Base-by-base conservation (phyloP, 2,113 vertebrate genomes). In the Trematocara macrostoma region DNA sequence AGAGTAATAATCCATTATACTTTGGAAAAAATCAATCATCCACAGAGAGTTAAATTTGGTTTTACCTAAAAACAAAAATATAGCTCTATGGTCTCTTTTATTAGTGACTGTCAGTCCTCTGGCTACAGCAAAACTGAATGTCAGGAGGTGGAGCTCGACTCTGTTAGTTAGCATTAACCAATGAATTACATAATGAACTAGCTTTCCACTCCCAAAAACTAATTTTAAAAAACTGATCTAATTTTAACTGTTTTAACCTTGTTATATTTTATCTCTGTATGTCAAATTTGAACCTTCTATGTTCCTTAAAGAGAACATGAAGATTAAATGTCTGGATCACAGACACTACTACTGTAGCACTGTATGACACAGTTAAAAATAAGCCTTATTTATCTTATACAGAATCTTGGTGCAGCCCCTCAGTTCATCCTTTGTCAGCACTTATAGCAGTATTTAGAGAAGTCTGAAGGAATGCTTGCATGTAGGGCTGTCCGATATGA, bases 11-110 rank as follows among this genome's bases (percentile, higher is more conserved):
- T 71, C 20, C 3, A 26, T 71, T 45, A 15, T 9, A 26, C n/a
- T 45, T 45, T 16, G 38, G 20, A 71, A 71, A 71, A 71, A 0
- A 20, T 71, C 20, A 45, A 45, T 16, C 38, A 12, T 45, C 38
- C 38, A 26, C 38, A 45, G 20, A 40, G n/a, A 45, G 40, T 71
- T 42, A 10, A 26, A 71, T 16, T 16, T 6, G 3, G 5, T 26
- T 45, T 71, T 45, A 26, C 8, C 38, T 45, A 20, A 71, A 71
- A 45, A 71, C 40, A 71, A 1, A 71, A 71, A 71, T 7, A 26
- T 16, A 4, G 38, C 38, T 45, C 67, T 1, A n/a, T 38, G 59
- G 2, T 1, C 31, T 64, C 16, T 61, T 35, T 0, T 61, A 61
- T 61, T 61, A 61, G 57, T 11, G 5, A 11, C 57, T 61, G 2